Conservation (phyloP, 2,113 vertebrate genomes). For the Micronycteris hirsuta region DNA sequence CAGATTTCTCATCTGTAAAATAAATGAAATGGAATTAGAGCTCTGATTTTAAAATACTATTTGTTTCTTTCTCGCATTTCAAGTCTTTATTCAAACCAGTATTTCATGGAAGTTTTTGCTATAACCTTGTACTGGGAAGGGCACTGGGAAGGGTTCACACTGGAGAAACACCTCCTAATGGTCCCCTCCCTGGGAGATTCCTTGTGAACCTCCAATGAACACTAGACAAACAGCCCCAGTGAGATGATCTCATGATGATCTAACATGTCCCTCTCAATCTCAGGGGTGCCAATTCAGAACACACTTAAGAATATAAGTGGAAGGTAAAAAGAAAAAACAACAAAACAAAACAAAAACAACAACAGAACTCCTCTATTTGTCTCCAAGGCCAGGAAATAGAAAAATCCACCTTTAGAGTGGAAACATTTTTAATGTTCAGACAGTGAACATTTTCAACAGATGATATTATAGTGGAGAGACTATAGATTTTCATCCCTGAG, state of each 20-base stretch:
- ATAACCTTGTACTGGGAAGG: neutral
- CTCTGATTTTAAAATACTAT: neutral
- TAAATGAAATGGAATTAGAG: neutral
- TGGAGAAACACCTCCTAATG: neutral
- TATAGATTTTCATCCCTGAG: conserved; percentile 44
- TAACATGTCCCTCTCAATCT: neutral
- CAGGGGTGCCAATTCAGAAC: neutral
- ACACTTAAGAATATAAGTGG: neutral
- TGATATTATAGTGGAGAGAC: conserved; percentile 39
- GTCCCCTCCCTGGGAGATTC: neutral
- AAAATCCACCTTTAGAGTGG: neutral
- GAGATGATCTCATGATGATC: neutral
- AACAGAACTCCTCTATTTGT: neutral
- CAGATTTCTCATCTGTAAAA: neutral
- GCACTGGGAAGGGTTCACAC: neutral
- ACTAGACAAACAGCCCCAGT: neutral
- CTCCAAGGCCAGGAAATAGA: conserved; percentile 4
- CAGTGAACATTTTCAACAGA: conserved; percentile 23
- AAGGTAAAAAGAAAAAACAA: neutral
- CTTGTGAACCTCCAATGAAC: neutral
- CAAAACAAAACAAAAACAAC: neutral
- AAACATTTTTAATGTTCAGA: conserved; percentile 43
- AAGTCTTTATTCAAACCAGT: neutral
- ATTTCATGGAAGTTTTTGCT: neutral
- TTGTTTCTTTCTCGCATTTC: neutral